Evolutionary conservation across 2,888 invertebrate species (phyloP), one percentile per base, ranked within the genome.

Genomic region (Athalia circularis): DNA sequence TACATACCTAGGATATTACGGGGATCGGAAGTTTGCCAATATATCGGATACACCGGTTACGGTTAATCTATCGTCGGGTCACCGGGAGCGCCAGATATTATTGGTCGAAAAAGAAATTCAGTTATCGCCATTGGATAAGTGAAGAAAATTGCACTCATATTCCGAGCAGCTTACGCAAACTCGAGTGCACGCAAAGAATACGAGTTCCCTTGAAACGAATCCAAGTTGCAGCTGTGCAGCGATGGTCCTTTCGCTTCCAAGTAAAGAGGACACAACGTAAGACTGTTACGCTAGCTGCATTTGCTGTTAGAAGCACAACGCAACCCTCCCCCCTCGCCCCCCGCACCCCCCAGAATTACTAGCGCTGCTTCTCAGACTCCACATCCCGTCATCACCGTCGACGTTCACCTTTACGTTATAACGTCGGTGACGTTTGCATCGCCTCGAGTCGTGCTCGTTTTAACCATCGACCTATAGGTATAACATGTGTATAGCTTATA

Each of bases 171-270:
- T 29, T 2, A 29, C 29, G 2, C 29, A 29, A 29, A 29, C 29
- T 29, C 29, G 62, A 62, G 62, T 13, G 61, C 3, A 52, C 50
- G 72, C 59, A 72, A 75, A 75, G 75, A 75, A 62, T 75, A 75
- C 75, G 62, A 75, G 62, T 64, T 75, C 48, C 15, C 62, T 75
- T 48, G 61, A 75, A 75, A 75, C 29, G 75, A 75, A 52, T 59
- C 64, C 62, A 64, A 75, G 64, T 62, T 43, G 11, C 29, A 75
- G 50, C 62, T 8, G 8, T 3, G 62, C 3, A 62, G 52, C 50
- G 75, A 75, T 75, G 75, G 75, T 64, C 75, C 64, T 75, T 74
- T 75, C 64, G 64, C 64, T 75, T 62, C 75, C 50, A 50, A 75
- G 75, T 75, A 75, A 75, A 64, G 62, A 75, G 75, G 75, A 75